Percentiles rank a stretch among this genome's conserved stretches.
These are phyloP conservation scores for Callospermophilus lateralis DNA, from an alignment of 2,113 vertebrate species.

Conservation along the genomic window DNA sequence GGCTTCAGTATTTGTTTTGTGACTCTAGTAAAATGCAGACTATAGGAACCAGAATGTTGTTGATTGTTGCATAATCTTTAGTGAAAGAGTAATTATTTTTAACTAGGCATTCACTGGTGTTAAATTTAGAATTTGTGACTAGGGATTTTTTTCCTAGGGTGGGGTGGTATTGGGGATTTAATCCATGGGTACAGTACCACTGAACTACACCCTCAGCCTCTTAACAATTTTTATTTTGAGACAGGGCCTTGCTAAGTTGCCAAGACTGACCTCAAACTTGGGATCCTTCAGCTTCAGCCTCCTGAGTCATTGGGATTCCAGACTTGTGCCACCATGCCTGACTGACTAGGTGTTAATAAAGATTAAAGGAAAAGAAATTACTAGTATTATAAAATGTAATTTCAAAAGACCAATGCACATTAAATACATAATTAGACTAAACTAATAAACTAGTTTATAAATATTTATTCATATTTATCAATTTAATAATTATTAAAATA, in stretches of 20 bases:
- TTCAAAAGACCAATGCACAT: neutral
- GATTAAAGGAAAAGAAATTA: slow-evolving; percentile 15
- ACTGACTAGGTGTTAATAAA: slow-evolving; percentile 19
- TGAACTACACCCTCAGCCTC: no score
- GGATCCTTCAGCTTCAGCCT: no score
- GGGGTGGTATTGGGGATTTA: no score
- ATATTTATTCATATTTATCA: neutral
- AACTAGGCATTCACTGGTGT: slow-evolving; percentile 2
- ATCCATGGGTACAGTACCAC: no score
- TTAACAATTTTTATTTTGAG: no score
- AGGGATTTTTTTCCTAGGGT: no score
- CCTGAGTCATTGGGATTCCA: no score
- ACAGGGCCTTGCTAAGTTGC: no score
- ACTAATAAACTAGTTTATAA: neutral
- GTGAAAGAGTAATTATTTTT: slow-evolving; percentile 43
- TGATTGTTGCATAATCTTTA: slow-evolving; percentile 7
- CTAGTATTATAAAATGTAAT: slow-evolving; percentile 49
- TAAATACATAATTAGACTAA: neutral
- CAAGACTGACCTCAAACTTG: no score
- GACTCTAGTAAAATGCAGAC: neutral
- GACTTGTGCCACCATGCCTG: no score
- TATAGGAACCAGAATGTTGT: slow-evolving; percentile 9
- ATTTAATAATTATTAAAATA: slow-evolving; percentile 14
- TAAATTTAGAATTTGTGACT: slow-evolving; percentile 29
- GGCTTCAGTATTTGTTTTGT: slow-evolving; percentile 2